Evolutionary conservation across 2,888 invertebrate genomes (phyloP).

Genomic region (Catotricha subobsoleta): DNA sequence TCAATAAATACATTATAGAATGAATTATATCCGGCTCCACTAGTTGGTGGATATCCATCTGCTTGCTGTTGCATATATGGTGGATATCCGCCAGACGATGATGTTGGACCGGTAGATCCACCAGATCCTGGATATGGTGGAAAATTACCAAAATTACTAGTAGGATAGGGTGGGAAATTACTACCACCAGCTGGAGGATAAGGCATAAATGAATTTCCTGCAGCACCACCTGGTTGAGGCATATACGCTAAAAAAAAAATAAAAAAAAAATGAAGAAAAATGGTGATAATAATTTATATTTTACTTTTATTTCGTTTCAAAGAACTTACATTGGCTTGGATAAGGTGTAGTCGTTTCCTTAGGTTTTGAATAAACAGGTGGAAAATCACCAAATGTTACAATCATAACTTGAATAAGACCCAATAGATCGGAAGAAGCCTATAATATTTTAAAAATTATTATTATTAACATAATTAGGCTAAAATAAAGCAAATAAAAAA

Average conservation of each 20-base stretch:
- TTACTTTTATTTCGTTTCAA: not conserved
- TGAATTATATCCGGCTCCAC: constrained; percentile 14
- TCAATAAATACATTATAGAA: no score
- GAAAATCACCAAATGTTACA: constrained; percentile 82
- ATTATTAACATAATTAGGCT: constrained; percentile 22
- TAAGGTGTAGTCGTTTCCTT: constrained; percentile 38
- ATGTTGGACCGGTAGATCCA: constrained; percentile 19
- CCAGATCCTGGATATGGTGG: constrained; percentile 21
- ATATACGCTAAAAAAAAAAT: constrained; percentile 14
- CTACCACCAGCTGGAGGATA: constrained; percentile 36
- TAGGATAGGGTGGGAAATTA: constrained; percentile 30
- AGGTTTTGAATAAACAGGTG: constrained; percentile 76
- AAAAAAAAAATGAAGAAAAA: not conserved
- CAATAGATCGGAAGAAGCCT: constrained; percentile 56
- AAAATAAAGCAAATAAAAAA: constrained; percentile 15
- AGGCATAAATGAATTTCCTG: constrained; percentile 30
- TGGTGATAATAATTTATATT: not conserved
- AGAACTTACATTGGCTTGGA: constrained; percentile 30
- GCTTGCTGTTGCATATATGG: constrained; percentile 11
- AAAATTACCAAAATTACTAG: constrained; percentile 25
- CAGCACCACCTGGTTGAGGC: constrained; percentile 24
- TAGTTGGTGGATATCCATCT: constrained; percentile 36
- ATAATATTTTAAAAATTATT: not conserved
- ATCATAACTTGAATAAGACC: constrained; percentile 83
- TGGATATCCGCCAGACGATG: constrained; percentile 10